Evolutionary conservation across 2,888 invertebrate species (phyloP).

Genomic region (Marasmarcha lunaedactyla): DNA sequence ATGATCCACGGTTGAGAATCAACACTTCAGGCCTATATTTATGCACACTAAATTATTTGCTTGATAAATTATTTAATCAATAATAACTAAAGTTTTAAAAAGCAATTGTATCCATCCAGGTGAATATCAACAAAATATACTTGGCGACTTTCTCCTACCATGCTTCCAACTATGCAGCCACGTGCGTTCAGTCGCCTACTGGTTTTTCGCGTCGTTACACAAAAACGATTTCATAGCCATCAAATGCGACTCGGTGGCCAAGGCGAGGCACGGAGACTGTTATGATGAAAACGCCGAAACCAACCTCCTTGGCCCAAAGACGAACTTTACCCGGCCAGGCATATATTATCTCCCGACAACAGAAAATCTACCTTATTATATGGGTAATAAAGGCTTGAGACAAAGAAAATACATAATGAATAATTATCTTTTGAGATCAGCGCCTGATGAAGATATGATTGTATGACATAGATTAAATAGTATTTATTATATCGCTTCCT

Average conservation of each 20-base stretch:
- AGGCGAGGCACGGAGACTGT: constrained; percentile 40
- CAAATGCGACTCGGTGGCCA: constrained; percentile 31
- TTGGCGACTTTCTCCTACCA: constrained; percentile 38
- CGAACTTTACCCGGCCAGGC: constrained; percentile 42
- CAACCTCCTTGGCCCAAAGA: constrained; percentile 41
- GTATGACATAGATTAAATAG: constrained; percentile 22
- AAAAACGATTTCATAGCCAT: constrained; percentile 40
- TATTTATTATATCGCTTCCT: constrained; percentile 9
- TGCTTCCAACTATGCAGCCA: constrained; percentile 54
- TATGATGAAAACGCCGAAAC: constrained; percentile 23
- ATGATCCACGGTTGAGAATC: no score
- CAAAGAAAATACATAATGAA: constrained; percentile 30
- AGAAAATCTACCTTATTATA: constrained; percentile 33
- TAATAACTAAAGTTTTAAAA: no score
- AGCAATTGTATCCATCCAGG: no score
- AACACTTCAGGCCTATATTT: no score
- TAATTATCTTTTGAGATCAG: constrained; percentile 31
- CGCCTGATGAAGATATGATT: constrained; percentile 38
- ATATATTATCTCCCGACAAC: constrained; percentile 46
- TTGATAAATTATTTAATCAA: no score
- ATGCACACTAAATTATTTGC: no score
- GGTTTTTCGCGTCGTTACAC: constrained; percentile 30
- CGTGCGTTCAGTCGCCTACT: constrained; percentile 41
- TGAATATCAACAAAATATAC: constrained; percentile 44
- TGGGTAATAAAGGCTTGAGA: constrained; percentile 34